Conservation (phyloP, 2,797 vertebrate genomes). For the Melanotaenia nigrans region DNA sequence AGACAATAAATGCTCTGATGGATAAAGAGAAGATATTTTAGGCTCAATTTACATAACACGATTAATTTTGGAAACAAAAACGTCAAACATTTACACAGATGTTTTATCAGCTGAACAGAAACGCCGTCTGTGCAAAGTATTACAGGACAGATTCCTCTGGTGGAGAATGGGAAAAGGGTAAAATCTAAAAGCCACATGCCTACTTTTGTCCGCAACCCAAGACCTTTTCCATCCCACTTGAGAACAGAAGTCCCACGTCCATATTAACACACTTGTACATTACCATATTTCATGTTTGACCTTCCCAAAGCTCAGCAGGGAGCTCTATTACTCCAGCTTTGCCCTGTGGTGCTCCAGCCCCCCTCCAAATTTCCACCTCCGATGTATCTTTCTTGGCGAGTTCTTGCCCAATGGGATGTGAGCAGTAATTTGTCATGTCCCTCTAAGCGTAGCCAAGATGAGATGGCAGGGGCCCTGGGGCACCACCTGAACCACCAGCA, state of each 20-base stretch:
- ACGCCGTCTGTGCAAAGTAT: background rate
- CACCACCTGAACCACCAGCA: conserved; percentile 73
- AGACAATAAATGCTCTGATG: conserved; percentile 7
- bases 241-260: conserved; percentile 27
- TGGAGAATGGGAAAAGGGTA: conserved; percentile 24
- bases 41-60: conserved; percentile 45
- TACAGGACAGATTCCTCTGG: conserved; percentile 2
- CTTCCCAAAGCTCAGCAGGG: conserved; percentile 56
- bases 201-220: conserved; percentile 26
- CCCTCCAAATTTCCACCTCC: conserved; percentile 50
- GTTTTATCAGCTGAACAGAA: conserved; percentile 23
- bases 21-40: background rate
- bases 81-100: conserved; percentile 47
- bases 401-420: conserved; percentile 66
- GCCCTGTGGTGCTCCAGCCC: conserved; percentile 55
- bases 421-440: conserved; percentile 80
- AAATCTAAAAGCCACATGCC: conserved; percentile 48
- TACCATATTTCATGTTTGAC: conserved; percentile 61
- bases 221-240: conserved; percentile 48
- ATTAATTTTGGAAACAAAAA: conserved; percentile 41
- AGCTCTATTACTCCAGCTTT: conserved; percentile 54
- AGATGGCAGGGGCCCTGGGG: conserved; percentile 71
- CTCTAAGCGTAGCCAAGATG: conserved; percentile 74
- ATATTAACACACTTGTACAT: conserved; percentile 47
- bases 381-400: conserved; percentile 57